Evolutionary conservation across 2,888 invertebrate species (phyloP), one percentile per base, ranked within the genome.

Genomic region (Salpingus planirostris): DNA sequence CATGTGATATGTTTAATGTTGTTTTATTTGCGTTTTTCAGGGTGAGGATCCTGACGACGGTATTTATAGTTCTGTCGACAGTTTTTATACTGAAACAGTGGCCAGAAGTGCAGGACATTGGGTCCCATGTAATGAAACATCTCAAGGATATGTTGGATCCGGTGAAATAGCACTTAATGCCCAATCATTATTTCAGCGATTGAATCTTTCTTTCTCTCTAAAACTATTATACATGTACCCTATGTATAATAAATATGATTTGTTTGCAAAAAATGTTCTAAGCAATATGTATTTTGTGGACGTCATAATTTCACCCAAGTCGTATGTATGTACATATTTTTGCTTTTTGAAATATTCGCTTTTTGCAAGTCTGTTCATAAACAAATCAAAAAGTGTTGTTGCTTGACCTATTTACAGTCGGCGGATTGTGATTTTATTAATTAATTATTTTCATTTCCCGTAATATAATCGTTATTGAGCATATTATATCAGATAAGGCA

Each of bases 41-140:
- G 70, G 83, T 89, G 52, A 80, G 89, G 56, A 86, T 89, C 50
- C 67, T 90, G 59, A 87, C 88, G 41, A 90, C 90, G 31, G 78
- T 82, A 54, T 63, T 86, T 47, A 80, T 86, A 46, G 81, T 89
- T 40, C 75, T 87, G 68, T 72, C 83, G 34, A 78, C 86, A 51
- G 80, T 88, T 50, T 80, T 88, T 71, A 80, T 88, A 49, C 74
- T 88, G 60, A 81, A 84, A 59, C 89, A 89, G 59, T 90, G 89
- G 89, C 89, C 88, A 31, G 89, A 89, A 63, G 80, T 89, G 49
- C 74, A 80, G 59, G 86, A 86, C 54, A 78, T 87, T 45, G 85
- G 85, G 11, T 80, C 81, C 44, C 85, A 86, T 51, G 73, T 85
- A 43, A 74, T 84, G 68, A 75, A 81, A 50, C 74, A 82, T 52